Conservation (phyloP, 1,140 invertebrate species). For the Probaryconus sp. region DNA sequence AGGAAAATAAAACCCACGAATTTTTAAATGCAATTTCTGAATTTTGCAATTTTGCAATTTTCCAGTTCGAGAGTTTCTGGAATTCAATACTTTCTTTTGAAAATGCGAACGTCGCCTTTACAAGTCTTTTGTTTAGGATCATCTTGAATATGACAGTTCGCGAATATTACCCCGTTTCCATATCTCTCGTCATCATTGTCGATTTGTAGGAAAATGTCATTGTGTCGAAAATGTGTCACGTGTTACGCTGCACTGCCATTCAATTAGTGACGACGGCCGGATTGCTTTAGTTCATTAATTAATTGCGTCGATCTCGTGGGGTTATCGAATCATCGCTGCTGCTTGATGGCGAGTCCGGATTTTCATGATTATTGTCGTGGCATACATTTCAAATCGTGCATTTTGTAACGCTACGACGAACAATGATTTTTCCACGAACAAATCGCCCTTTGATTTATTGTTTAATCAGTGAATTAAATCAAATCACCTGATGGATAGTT, state of each 20-base stretch:
- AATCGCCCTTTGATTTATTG: slow-evolving; percentile 27
- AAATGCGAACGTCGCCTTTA: no score
- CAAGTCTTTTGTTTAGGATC: no score
- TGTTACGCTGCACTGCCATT: slow-evolving; percentile 43
- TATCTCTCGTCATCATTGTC: slow-evolving; percentile 40
- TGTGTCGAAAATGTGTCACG: slow-evolving; percentile 51
- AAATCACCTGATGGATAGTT: not conserved
- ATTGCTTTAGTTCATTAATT: slow-evolving; percentile 48
- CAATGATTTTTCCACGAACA: slow-evolving; percentile 26
- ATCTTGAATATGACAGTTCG: slow-evolving; percentile 14
- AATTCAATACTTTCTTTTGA: no score
- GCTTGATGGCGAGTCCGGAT: slow-evolving; percentile 38
- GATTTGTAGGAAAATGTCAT: slow-evolving; percentile 45
- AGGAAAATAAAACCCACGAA: no score
- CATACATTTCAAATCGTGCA: slow-evolving; percentile 33
- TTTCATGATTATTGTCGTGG: slow-evolving; percentile 41
- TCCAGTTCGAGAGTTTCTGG: no score
- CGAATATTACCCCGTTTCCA: slow-evolving; percentile 18
- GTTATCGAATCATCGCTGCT: slow-evolving; percentile 22
- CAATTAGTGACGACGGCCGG: slow-evolving; percentile 53
- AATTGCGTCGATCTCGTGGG: slow-evolving; percentile 8
- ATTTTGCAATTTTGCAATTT: no score
- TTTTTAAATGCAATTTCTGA: no score
- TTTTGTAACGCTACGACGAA: slow-evolving; percentile 28
- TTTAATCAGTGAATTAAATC: slow-evolving; percentile 16